Evolutionary conservation across 2,797 vertebrate genomes (phyloP).

Genomic region (Characodon lateralis): DNA sequence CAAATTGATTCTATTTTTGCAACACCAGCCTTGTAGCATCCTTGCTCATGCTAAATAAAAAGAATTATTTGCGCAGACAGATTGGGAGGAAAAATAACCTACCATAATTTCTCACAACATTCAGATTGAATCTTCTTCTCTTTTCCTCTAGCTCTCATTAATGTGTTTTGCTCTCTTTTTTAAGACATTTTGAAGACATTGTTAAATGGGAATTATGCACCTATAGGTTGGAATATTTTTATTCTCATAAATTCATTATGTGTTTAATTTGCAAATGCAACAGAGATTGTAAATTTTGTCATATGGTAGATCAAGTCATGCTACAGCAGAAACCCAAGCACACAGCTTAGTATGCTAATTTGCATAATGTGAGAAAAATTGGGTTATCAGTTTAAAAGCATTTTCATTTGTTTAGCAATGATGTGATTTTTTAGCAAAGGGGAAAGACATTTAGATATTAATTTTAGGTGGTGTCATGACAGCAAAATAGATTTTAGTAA

Average conservation of each 20-base stretch:
- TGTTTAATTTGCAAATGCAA: not conserved
- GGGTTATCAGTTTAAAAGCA: not conserved
- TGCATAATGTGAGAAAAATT: not conserved
- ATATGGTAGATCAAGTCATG: not conserved
- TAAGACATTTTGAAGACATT: constrained; percentile 30
- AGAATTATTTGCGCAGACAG: constrained; percentile 63
- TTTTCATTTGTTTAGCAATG: not conserved
- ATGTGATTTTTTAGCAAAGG: not conserved
- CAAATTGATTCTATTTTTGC: constrained; percentile 57
- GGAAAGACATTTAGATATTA: not conserved
- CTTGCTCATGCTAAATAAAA: constrained; percentile 63
- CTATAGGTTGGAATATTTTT: not conserved
- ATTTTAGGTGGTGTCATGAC: not conserved
- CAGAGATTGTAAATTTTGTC: not conserved
- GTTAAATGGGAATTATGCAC: constrained; percentile 34
- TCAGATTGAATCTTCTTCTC: constrained; percentile 55
- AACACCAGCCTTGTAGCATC: constrained; percentile 51
- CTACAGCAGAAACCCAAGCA: not conserved
- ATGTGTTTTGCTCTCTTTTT: constrained; percentile 20
- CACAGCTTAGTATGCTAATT: not conserved
- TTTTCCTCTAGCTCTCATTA: constrained; percentile 13
- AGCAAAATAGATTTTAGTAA: not conserved
- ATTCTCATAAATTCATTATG: not conserved
- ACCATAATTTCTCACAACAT: constrained; percentile 61
- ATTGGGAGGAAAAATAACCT: constrained; percentile 59